These are phyloP conservation scores for Luffia ferchaultella DNA, from an alignment of 2,888 invertebrate genomes.

Conservation along the genomic window DNA sequence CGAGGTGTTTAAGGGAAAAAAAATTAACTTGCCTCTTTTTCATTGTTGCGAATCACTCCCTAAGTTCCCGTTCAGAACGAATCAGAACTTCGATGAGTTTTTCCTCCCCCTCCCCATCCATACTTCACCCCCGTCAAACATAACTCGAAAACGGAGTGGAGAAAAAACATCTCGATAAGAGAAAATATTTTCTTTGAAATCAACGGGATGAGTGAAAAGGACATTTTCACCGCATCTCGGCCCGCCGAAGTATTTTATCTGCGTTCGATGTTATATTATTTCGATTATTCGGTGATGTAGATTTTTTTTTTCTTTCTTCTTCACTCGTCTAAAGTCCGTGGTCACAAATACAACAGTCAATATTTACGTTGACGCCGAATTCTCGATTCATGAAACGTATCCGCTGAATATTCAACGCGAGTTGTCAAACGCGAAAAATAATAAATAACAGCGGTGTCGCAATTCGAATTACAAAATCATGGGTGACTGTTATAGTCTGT, in stretches of 20 bases:
- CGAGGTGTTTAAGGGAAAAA: neutral
- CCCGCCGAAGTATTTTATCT: too few species aligned
- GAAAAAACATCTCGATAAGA: neutral
- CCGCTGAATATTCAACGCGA: too few species aligned
- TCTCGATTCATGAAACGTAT: too few species aligned
- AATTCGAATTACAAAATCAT: too few species aligned
- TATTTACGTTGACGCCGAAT: too few species aligned
- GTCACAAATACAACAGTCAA: too few species aligned
- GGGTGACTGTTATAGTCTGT: too few species aligned
- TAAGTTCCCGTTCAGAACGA: neutral
- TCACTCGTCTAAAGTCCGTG: too few species aligned
- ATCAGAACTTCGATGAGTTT: neutral
- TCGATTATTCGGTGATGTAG: neutral
- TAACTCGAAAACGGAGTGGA: neutral
- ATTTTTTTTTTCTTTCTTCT: neutral
- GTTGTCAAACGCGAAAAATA: too few species aligned
- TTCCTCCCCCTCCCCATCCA: neutral
- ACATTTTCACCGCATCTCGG: neutral
- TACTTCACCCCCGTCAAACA: neutral
- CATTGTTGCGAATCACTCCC: neutral
- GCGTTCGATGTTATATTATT: neutral
- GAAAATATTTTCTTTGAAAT: neutral
- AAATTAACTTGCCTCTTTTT: neutral
- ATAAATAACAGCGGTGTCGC: too few species aligned
- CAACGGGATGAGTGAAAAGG: neutral